phyloP scores from a whole-genome alignment of 1,140 invertebrate genomes.

The Tetragnatha versicolor region DNA sequence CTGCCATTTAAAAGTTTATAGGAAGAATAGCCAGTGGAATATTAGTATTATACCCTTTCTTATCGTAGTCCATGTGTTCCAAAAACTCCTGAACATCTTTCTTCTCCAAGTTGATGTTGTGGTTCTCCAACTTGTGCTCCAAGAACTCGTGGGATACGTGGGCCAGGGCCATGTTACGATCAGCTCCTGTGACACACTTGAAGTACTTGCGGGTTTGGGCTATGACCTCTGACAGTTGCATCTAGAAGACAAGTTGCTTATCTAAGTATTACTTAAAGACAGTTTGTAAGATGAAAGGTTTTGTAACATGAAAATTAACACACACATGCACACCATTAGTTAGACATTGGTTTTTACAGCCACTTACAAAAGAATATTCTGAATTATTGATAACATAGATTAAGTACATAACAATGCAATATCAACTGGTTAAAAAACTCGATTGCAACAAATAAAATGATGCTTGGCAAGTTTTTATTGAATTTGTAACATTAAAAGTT shows the following conservation, averaged over 20 bases:
- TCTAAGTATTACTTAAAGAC: not conserved
- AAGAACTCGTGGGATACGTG: conserved; percentile 76
- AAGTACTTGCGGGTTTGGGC: conserved; percentile 92
- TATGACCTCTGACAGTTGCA: conserved; percentile 97
- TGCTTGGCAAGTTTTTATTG: no score
- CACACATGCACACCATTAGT: not conserved
- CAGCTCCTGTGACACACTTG: conserved; percentile 78
- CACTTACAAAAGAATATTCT: not conserved
- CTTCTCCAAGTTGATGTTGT: conserved; percentile 75
- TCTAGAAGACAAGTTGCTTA: conserved; percentile 68
- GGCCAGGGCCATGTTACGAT: conserved; percentile 61
- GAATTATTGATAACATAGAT: not conserved
- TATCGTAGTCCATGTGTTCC: conserved; percentile 87
- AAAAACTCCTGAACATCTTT: conserved; percentile 85
- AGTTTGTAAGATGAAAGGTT: not conserved
- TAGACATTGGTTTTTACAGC: not conserved
- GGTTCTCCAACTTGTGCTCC: conserved; percentile 82
- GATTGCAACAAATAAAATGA: not conserved
- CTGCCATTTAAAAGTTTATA: no score
- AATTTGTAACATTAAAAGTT: no score
- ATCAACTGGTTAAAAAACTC: not conserved
- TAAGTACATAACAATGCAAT: not conserved
- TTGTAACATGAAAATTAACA: not conserved
- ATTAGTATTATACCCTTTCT: conserved; percentile 89
- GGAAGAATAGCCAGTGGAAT: no score